Evolutionary conservation across 2,888 invertebrate genomes (phyloP), one percentile per base, ranked within the genome.

Genomic region (Neoaliturus tenellus): DNA sequence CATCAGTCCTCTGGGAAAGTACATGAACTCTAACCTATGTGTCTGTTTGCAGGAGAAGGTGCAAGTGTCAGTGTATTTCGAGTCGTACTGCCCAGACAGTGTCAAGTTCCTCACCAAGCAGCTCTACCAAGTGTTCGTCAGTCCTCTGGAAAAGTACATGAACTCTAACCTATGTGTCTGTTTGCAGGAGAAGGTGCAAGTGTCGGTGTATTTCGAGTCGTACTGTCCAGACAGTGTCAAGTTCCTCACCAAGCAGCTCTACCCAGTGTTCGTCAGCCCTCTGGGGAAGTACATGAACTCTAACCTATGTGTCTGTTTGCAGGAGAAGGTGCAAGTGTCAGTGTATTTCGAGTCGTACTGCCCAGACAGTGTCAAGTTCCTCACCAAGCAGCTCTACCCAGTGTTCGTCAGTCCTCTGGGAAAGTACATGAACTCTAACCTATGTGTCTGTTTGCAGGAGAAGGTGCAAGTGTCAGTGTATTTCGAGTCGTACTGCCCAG

Each of bases 301-400:
- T n/a, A n/a, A n/a, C n/a, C n/a, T n/a, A n/a, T n/a, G n/a, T n/a
- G n/a, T n/a, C n/a, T 75, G 44, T 75, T 55, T 23, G 28, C 55
- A 78, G 78, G 78, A 78, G 20, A 81, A 85, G 35, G 80, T 87
- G 8, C 25, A 69, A 48, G 90, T 93, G 0, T 90, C 90, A 0
- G 89, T 93, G 14, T 93, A 92, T 88, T 93, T 93, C 87, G 93
- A 93, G 88, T 89, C 92, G 0, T 88, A 93, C 20, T 93, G 93
- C 87, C 91, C 91, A 0, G 92, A 93, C 88, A 93, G 93, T 85
- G 90, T 90, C 3, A 85, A 87, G 31, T 93, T 92, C 86, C 90
- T 93, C 33, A 89, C 85, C 0, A 87, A 89, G 1, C 92, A 93
- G 87, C 88, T 93, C 5, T 88, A 89, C 55, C 91, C 92, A 0